Evolutionary conservation across 92 coral and sea anemone genomes (phyloP).

Genomic region (Umimayanthus kanabou): DNA sequence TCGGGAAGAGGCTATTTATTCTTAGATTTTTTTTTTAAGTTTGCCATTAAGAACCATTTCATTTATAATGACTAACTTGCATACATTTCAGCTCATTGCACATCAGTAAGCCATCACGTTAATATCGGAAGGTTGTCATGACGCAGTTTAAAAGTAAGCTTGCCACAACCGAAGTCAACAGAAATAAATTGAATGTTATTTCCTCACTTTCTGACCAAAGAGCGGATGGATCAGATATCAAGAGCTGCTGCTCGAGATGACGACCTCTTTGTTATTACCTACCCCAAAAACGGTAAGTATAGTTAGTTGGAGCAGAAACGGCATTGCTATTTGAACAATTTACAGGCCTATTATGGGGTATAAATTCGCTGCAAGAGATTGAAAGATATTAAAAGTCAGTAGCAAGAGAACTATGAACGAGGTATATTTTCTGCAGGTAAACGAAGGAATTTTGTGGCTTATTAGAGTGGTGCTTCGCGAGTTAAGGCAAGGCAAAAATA

Average conservation of each 20-base stretch:
- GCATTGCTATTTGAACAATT: too few relatives aligned
- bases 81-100: neutral
- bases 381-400: too few relatives aligned
- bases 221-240: conserved; percentile 19
- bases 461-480: too few relatives aligned
- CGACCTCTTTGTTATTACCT: conserved; percentile 18
- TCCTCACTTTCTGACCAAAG: conserved; percentile 19
- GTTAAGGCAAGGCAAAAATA: too few relatives aligned
- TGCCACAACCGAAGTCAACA: conserved; percentile 1
- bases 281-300: conserved; percentile 1
- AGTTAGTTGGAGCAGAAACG: neutral
- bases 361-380: too few relatives aligned
- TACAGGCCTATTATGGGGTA: too few relatives aligned
- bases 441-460: too few relatives aligned
- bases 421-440: too few relatives aligned
- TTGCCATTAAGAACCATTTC: too few relatives aligned
- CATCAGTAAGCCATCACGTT: neutral
- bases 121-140: neutral
- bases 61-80: neutral
- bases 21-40: too few relatives aligned
- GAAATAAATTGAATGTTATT: conserved; percentile 19
- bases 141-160: neutral
- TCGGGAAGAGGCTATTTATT: too few relatives aligned
- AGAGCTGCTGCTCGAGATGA: neutral
- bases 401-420: neutral